Conservation (phyloP, 2,888 invertebrate species). For the Agonopterix arenella region DNA sequence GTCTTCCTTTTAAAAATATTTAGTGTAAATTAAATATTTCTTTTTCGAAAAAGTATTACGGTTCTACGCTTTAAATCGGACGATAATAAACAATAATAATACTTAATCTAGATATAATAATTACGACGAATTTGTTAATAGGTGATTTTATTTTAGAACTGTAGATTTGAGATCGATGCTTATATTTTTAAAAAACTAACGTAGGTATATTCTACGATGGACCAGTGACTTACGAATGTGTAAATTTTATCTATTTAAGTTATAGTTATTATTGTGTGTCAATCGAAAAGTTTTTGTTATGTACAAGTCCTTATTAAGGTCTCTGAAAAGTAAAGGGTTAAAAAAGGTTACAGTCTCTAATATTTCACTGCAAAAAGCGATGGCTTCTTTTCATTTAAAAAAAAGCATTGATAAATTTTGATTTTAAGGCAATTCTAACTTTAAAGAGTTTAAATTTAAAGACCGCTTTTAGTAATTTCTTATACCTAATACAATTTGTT, state of each 20-base stretch:
- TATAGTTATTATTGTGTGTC: slow-evolving; percentile 3
- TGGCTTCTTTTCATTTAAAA: too few species aligned
- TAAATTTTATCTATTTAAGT: slow-evolving; percentile 19
- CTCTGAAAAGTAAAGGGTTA: too few species aligned
- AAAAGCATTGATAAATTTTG: too few species aligned
- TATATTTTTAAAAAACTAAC: slow-evolving; percentile 33
- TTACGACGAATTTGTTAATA: slow-evolving; percentile 37
- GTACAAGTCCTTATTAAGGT: neutral
- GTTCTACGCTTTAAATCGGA: slow-evolving; percentile 70
- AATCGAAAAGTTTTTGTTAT: neutral
- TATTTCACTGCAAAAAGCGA: too few species aligned
- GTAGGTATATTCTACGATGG: slow-evolving; percentile 17
- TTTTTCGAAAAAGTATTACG: slow-evolving; percentile 63
- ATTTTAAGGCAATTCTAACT: too few species aligned
- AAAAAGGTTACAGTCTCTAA: too few species aligned
- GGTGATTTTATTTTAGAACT: slow-evolving; percentile 21
- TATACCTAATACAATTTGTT: too few species aligned
- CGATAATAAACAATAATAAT: slow-evolving; percentile 19
- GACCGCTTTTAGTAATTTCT: too few species aligned
- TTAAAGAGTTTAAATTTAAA: too few species aligned
- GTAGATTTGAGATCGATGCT: slow-evolving; percentile 28
- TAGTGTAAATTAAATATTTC: slow-evolving; percentile 21
- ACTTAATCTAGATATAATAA: slow-evolving; percentile 18
- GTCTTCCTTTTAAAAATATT: slow-evolving; percentile 52
- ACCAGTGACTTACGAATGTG: slow-evolving; percentile 32